These are phyloP conservation scores for Phylloscopus whistleri DNA, from an alignment of 2,113 vertebrate species.

Conservation along the genomic window DNA sequence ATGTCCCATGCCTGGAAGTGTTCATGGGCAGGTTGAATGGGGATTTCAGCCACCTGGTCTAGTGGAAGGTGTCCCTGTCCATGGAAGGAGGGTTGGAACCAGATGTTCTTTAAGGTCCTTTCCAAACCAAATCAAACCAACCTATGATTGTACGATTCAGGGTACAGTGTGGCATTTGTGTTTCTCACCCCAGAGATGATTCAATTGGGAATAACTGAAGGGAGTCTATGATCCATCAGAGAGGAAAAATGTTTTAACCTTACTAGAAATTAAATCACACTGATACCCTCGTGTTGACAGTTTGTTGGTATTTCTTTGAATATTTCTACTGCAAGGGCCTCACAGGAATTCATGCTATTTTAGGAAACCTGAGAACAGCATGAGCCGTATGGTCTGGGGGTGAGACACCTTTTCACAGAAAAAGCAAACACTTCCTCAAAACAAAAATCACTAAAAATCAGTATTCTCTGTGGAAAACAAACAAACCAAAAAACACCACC, in stretches of 20 bases:
- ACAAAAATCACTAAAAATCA: not conserved
- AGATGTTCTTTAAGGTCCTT: not conserved
- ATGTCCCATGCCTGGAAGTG: not conserved
- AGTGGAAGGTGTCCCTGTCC: too few relatives aligned
- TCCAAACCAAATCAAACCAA: not conserved
- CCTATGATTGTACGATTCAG: not conserved
- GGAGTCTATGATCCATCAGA: not conserved
- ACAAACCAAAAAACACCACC: accelerated
- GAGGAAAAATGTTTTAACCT: not conserved
- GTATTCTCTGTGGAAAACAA: not conserved
- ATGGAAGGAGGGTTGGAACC: not conserved
- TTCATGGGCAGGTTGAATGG: not conserved
- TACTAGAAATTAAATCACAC: not conserved
- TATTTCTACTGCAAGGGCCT: not conserved
- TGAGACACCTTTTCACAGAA: not conserved
- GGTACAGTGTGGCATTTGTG: not conserved
- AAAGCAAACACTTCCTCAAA: not conserved
- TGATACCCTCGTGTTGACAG: accelerated
- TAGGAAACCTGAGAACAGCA: not conserved
- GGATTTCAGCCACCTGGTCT: not conserved
- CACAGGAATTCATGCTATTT: not conserved
- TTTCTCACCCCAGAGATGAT: not conserved
- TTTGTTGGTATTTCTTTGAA: not conserved
- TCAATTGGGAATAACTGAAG: not conserved
- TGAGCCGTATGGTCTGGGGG: not conserved